These are phyloP conservation scores for Xanthia icteritia DNA, from an alignment of 2,888 invertebrate species.

Conservation along the genomic window DNA sequence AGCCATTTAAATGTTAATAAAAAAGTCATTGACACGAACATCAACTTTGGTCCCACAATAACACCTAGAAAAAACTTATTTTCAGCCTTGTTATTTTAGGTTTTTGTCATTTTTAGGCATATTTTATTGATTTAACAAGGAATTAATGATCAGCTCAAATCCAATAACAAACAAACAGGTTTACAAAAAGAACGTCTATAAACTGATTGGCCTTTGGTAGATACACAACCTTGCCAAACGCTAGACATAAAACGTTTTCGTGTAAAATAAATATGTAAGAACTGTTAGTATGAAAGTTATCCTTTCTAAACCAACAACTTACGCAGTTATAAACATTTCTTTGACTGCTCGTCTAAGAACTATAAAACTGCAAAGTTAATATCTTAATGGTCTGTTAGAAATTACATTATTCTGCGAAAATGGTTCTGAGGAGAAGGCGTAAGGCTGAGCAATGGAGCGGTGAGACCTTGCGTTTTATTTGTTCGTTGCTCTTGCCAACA, in stretches of 20 bases:
- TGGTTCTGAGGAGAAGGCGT: constrained; percentile 6
- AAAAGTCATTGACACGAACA: background rate
- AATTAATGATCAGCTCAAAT: background rate
- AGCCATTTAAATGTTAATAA: background rate
- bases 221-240: constrained; percentile 5
- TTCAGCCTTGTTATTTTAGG: constrained; percentile 1
- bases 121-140: background rate
- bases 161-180: background rate
- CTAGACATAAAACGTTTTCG: background rate
- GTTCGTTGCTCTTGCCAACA: constrained; percentile 59
- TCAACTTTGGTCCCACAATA: background rate
- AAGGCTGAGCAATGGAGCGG: constrained; percentile 50
- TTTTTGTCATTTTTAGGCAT: background rate
- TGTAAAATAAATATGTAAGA: constrained; percentile 20
- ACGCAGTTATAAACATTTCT: constrained; percentile 29
- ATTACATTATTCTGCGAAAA: constrained; percentile 38
- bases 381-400: constrained; percentile 49
- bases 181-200: background rate
- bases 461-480: constrained; percentile 69
- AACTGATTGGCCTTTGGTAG: constrained; percentile 11
- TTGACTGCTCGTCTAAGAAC: constrained; percentile 11
- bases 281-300: constrained; percentile 21
- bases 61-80: background rate
- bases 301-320: constrained; percentile 41
- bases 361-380: constrained; percentile 30